A percentile compares a stretch with the other conserved stretches of the same genome.
phyloP scores from a whole-genome alignment of 1,140 invertebrate genomes.

The Nylanderia fulva region DNA sequence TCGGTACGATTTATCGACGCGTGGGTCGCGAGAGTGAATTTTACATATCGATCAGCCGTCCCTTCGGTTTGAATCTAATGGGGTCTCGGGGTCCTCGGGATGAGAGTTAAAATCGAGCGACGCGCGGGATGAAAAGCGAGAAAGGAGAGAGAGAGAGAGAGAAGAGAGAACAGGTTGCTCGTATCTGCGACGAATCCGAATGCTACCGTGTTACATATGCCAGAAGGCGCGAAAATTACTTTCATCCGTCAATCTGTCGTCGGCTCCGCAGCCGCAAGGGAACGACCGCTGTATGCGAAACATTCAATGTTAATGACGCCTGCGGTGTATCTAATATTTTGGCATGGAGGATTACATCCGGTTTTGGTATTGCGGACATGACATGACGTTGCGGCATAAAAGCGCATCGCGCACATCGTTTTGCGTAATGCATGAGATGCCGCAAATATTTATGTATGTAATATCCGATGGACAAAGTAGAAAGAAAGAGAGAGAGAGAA shows the following conservation, averaged over 20 bases:
- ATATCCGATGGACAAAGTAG: background rate
- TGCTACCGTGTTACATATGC: constrained; percentile 31
- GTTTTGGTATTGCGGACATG: background rate
- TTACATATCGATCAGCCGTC: constrained; percentile 70
- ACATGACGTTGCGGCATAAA: constrained; percentile 2
- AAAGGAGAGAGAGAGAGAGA: too few relatives aligned
- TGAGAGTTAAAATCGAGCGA: constrained; percentile 49
- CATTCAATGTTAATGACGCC: constrained; percentile 41
- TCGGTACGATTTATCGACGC: constrained; percentile 62
- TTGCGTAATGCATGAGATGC: background rate
- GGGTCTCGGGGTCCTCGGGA: constrained; percentile 16
- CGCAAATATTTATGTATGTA: constrained; percentile 11
- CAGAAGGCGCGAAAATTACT: constrained; percentile 59
- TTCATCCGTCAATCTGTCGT: constrained; percentile 66
- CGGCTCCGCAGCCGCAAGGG: background rate
- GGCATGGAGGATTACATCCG: background rate
- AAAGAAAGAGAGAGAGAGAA: too few relatives aligned
- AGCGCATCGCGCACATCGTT: background rate
- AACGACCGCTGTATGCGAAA: background rate
- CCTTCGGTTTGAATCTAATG: constrained; percentile 66
- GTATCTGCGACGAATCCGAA: constrained; percentile 36
- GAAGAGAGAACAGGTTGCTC: constrained; percentile 26
- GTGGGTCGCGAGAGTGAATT: constrained; percentile 67
- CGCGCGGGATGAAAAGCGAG: constrained; percentile 20
- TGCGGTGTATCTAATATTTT: constrained; percentile 24